Conservation (phyloP, 2,797 vertebrate species). For the Acipenser oxyrinchus region DNA sequence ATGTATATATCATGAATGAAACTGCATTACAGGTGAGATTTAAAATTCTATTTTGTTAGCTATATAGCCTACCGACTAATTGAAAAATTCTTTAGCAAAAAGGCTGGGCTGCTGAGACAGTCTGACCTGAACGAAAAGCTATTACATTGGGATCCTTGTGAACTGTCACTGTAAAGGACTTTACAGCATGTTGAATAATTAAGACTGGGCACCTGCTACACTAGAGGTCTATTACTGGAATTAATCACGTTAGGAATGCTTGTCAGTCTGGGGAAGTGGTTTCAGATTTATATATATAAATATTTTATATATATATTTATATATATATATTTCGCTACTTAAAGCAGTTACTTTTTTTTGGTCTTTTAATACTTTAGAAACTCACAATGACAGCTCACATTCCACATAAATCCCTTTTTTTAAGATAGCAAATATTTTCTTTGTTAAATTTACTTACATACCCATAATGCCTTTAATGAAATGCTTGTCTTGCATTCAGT, state of each 20-base stretch:
- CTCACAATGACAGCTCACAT: not conserved
- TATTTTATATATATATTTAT: too few relatives aligned
- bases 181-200: not conserved
- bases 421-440: not conserved
- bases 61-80: too few relatives aligned
- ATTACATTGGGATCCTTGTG: not conserved
- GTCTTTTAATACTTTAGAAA: not conserved
- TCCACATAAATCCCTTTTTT: not conserved
- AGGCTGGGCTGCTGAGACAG: not conserved
- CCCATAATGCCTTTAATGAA: too few relatives aligned
- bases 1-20: too few relatives aligned
- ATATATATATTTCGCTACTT: not conserved
- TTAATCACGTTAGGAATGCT: not conserved
- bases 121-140: not conserved
- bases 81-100: not conserved
- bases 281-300: not conserved
- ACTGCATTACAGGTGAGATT: too few relatives aligned
- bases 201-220: not conserved
- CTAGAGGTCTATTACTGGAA: not conserved
- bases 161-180: not conserved
- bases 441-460: too few relatives aligned
- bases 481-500: too few relatives aligned
- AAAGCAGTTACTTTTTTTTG: not conserved
- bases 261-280: constrained; percentile 4
- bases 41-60: too few relatives aligned